Evolutionary conservation across 2,797 vertebrate species (phyloP).

Genomic region (Sebastes matsubarae): DNA sequence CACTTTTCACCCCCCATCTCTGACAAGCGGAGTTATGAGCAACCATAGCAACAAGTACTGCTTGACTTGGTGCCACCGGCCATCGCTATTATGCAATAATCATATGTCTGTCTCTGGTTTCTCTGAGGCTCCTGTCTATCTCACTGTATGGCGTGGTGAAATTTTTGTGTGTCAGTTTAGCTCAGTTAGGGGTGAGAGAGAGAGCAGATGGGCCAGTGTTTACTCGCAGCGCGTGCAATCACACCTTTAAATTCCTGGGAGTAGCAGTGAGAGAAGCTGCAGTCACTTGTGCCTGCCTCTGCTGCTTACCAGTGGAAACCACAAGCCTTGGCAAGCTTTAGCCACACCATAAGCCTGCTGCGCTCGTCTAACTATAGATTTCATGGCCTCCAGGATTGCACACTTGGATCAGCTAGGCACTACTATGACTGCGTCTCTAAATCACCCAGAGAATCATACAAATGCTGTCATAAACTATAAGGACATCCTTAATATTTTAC

Average conservation of each 20-base stretch:
- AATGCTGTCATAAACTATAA: conserved; percentile 7
- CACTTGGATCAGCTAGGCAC: conserved; percentile 24
- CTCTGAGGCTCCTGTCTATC: conserved; percentile 9
- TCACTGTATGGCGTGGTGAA: neutral
- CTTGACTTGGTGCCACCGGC: conserved; percentile 33
- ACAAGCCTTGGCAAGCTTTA: conserved; percentile 61
- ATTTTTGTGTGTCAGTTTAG: conserved; percentile 20
- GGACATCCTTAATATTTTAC: neutral
- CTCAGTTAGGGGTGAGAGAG: conserved; percentile 26
- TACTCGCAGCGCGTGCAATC: conserved; percentile 43
- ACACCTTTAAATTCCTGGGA: conserved; percentile 61
- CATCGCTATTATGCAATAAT: conserved; percentile 30
- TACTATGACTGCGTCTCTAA: neutral
- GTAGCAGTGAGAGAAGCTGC: conserved; percentile 32
- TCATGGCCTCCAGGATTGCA: conserved; percentile 50
- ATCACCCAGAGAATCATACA: conserved; percentile 10
- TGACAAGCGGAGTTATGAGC: conserved; percentile 37
- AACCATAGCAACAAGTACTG: conserved; percentile 4
- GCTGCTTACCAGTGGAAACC: conserved; percentile 53
- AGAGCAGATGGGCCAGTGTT: conserved; percentile 43
- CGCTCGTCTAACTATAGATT: conserved; percentile 59
- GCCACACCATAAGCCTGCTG: conserved; percentile 30
- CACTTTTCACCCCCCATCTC: neutral
- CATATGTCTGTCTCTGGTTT: conserved; percentile 19
- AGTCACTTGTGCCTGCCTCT: conserved; percentile 58